Evolutionary conservation across 2,888 invertebrate genomes (phyloP), one percentile per base, ranked within the genome.

Genomic region (Tridacna crocea): DNA sequence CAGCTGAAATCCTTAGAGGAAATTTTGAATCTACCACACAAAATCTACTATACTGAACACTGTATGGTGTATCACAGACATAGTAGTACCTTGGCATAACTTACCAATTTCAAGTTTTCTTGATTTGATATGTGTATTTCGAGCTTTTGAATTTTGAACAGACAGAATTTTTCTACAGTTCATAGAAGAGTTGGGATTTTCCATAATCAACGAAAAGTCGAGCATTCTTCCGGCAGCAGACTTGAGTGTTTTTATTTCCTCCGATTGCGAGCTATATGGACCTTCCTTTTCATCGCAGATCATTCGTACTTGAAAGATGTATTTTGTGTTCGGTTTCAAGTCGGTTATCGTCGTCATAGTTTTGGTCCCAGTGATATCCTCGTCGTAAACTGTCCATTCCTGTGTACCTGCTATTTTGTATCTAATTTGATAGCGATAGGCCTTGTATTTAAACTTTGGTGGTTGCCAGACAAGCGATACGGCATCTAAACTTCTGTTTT

Each of bases 301-400:
- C 48, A 75, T 48, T 24, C 75, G 15, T 3, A 75, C 75, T 75
- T 75, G 75, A 51, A 75, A 75, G 0, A 27, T n/a, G 26, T 65
- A 75, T 17, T 24, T 27, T 4, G 75, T 66, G 26, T 51, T 51
- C 0, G 75, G 47, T 22, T n/a, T n/a, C 17, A 75, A 8, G 4
- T 75, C 48, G 12, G 12, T 51, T 13, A 75, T 22, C 4, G 27
- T 65, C 2, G 27, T 27, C 3, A 15, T 47, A 26, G 46, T 3
- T 13, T 22, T 27, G 2, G 11, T 47, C 1, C n/a, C 10, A 10
- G n/a, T 11, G 26, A 65, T 65, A 11, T 22, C 12, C 17, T 26
- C 19, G 15, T 48, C 46, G 27, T 66, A 22, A 22, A 75, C 47
- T 51, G 65, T 75, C 66, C 66, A 75, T 22, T 48, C 22, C 19